Percentiles rank a stretch among this genome's conserved stretches.
These are phyloP conservation scores for Drosophila nigromelanica DNA, from an alignment of 1,140 invertebrate species.

Conservation along the genomic window DNA sequence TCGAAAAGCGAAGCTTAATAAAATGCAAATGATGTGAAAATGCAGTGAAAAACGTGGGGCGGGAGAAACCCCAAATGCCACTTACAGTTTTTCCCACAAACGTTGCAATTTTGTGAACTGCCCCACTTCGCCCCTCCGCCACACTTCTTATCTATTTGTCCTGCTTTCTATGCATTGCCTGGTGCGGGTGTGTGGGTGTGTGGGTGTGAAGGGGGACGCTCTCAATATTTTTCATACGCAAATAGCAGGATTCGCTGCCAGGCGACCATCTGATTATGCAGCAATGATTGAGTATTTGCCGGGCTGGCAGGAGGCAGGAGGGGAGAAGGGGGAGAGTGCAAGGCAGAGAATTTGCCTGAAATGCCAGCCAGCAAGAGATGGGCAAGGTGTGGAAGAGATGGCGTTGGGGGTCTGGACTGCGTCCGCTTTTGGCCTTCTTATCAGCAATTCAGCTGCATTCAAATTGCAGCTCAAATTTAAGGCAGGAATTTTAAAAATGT, in stretches of 20 bases:
- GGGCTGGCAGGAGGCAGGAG: not conserved
- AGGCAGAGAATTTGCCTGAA: not conserved
- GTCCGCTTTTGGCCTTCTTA: not conserved
- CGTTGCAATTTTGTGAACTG: constrained; percentile 16
- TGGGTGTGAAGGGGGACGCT: constrained; percentile 14
- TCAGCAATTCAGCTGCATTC: constrained; percentile 10
- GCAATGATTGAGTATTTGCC: constrained; percentile 47
- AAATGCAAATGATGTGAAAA: constrained; percentile 58
- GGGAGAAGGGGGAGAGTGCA: not conserved
- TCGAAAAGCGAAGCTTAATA: constrained; percentile 32
- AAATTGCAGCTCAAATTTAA: not conserved
- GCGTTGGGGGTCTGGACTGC: not conserved
- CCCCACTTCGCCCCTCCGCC: not conserved
- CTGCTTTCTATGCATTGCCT: constrained; percentile 8
- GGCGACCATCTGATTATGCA: constrained; percentile 46
- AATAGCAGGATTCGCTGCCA: constrained; percentile 28
- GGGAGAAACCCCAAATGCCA: constrained; percentile 28
- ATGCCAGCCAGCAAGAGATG: not conserved
- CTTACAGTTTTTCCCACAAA: constrained; percentile 36
- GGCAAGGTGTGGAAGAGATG: not conserved
- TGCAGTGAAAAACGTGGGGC: constrained; percentile 28
- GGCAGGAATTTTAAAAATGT: not conserved
- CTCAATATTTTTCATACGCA: constrained; percentile 47
- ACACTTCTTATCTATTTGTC: constrained; percentile 1
- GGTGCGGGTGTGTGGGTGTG: not conserved